Conservation (phyloP, 2,113 vertebrate species). For the Alouatta palliata region DNA sequence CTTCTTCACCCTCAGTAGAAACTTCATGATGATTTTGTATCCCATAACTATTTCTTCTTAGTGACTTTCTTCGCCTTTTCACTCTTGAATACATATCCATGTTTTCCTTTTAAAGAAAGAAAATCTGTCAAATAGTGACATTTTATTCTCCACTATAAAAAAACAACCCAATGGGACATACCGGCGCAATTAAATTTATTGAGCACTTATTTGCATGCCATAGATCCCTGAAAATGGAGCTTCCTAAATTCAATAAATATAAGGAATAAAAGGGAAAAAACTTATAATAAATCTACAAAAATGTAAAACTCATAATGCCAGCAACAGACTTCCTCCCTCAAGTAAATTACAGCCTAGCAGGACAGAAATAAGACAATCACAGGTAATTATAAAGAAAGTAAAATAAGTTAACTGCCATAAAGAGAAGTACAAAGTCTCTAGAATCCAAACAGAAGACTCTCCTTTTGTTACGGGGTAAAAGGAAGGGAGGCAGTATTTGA, state of each 20-base stretch:
- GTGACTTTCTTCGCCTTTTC: conserved; percentile 94
- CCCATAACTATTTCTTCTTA: conserved; percentile 94
- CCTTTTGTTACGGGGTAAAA: not conserved
- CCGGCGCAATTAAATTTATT: conserved; percentile 24
- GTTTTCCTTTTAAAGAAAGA: conserved; percentile 92
- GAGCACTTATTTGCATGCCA: not conserved
- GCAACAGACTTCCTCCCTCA: not conserved
- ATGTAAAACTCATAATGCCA: conserved; percentile 1
- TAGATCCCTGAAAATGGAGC: not conserved
- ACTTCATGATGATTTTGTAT: conserved; percentile 97
- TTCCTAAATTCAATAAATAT: conserved; percentile 42
- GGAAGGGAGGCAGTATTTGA: not conserved
- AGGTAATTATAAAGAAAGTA: conserved; percentile 22
- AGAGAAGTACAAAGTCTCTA: not conserved
- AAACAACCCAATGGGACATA: not conserved
- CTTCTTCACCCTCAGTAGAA: conserved; percentile 93
- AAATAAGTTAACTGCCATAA: conserved; percentile 17
- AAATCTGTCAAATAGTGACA: conserved; percentile 61
- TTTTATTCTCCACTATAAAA: conserved; percentile 46
- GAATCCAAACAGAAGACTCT: not conserved
- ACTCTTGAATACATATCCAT: conserved; percentile 99
- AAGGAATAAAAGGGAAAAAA: not conserved
- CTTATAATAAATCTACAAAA: not conserved
- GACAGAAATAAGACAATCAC: not conserved
- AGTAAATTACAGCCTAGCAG: not conserved